Conservation (phyloP, 2,113 vertebrate species). For the Muntiacus reevesi region DNA sequence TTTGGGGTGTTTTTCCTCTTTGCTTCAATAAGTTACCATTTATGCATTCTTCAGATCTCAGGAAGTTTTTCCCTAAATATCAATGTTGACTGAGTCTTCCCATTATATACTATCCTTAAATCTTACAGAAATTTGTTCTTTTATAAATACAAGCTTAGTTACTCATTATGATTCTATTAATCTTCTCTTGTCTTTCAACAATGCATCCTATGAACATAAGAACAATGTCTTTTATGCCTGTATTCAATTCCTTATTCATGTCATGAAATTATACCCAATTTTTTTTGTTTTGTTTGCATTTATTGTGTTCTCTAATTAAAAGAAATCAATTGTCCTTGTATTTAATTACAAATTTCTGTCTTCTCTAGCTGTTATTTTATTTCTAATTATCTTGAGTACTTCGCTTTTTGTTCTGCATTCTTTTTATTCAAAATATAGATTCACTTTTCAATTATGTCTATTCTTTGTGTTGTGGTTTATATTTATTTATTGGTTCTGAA, state of each 20-base stretch:
- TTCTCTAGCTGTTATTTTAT: not conserved
- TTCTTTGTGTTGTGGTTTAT: not conserved
- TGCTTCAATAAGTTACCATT: not conserved
- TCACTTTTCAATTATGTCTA: not conserved
- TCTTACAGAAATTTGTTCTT: not conserved
- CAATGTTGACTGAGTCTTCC: not conserved
- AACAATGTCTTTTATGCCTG: not conserved
- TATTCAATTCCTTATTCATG: not conserved
- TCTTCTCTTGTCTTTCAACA: not conserved
- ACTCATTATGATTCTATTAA: not conserved
- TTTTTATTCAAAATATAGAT: not conserved
- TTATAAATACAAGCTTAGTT: not conserved
- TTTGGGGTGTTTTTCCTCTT: not conserved
- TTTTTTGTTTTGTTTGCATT: conserved; percentile 1
- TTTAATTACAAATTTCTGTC: not conserved
- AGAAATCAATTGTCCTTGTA: not conserved
- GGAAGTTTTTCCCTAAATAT: not conserved
- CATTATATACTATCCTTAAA: not conserved
- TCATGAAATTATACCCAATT: not conserved
- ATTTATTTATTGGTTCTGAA: conserved; percentile 25
- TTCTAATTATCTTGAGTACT: not conserved
- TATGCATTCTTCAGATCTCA: not conserved
- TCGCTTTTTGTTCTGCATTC: not conserved
- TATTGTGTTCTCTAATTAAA: not conserved
- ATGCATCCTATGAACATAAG: not conserved